Conservation (phyloP, 2,113 vertebrate species). For the Halichoerus grypus region DNA sequence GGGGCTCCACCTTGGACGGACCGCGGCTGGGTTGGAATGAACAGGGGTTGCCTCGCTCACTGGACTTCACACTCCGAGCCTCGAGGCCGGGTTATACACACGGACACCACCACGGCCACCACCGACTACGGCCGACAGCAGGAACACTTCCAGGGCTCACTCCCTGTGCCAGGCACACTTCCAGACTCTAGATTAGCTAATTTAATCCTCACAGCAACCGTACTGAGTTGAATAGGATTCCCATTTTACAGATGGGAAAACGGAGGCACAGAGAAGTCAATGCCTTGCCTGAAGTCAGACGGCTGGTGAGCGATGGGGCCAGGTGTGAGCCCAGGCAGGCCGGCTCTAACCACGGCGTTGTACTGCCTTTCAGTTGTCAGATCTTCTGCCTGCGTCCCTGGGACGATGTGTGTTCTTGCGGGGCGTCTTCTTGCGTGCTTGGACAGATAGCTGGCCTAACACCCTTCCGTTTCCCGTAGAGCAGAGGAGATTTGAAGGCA, state of each 20-base stretch:
- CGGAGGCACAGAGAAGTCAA: not conserved
- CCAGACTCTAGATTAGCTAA: not conserved
- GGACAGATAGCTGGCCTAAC: not conserved
- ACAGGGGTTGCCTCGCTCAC: not conserved
- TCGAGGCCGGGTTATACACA: not conserved
- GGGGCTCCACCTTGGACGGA: no score
- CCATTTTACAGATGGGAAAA: not conserved
- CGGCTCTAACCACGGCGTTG: no score
- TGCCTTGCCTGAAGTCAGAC: not conserved
- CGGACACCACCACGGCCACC: rapidly evolving
- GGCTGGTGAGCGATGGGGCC: not conserved
- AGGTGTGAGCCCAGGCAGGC: not conserved
- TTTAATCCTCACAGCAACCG: not conserved
- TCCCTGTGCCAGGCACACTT: no score
- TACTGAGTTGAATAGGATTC: not conserved
- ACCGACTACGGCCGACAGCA: not conserved
- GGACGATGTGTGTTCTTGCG: not conserved
- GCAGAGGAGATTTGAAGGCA: not conserved
- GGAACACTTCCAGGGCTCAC: no score
- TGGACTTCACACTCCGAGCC: no score
- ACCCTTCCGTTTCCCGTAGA: not conserved
- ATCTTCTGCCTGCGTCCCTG: not conserved
- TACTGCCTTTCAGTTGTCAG: not conserved
- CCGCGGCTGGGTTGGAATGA: rapidly evolving
- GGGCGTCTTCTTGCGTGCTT: rapidly evolving